A percentile compares a stretch with the other conserved stretches of the same genome.
Evolutionary conservation across 2,113 vertebrate species (phyloP).

Genomic region (Polypterus senegalus): DNA sequence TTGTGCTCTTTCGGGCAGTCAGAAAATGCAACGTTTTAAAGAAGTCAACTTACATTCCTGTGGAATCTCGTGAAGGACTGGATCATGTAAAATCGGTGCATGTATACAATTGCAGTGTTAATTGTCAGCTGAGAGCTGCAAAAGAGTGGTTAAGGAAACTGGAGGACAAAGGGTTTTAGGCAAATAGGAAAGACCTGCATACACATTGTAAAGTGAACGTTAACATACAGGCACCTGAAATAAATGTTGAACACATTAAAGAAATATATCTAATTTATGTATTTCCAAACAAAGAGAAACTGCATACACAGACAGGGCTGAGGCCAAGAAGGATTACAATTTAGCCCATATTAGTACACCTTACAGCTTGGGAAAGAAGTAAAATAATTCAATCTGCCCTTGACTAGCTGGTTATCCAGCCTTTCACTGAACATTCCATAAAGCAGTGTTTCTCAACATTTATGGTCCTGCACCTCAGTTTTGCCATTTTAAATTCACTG

Average conservation of each 20-base stretch:
- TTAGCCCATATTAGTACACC: too few species aligned
- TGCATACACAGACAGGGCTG: too few species aligned
- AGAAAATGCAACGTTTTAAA: neutral
- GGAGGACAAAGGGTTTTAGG: neutral
- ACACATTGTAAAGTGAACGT: neutral
- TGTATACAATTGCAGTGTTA: constrained; percentile 91
- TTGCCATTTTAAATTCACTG: too few species aligned
- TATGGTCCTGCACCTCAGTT: too few species aligned
- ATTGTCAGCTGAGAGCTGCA: constrained; percentile 85
- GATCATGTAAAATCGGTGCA: constrained; percentile 97
- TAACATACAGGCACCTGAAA: neutral
- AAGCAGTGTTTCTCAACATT: too few species aligned
- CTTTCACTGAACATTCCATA: too few species aligned
- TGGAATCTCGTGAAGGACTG: constrained; percentile 91
- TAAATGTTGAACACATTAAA: neutral
- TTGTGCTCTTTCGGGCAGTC: neutral
- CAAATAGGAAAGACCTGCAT: neutral
- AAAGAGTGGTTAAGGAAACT: constrained; percentile 44
- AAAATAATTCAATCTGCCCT: too few species aligned
- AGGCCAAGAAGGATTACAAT: too few species aligned
- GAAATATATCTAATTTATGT: too few species aligned
- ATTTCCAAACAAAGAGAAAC: too few species aligned
- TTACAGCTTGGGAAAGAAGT: too few species aligned
- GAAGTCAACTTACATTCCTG: constrained; percentile 67
- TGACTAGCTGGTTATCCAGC: too few species aligned